phyloP scores from a whole-genome alignment of 2,797 vertebrate genomes.

The Tarsius wallacei region DNA sequence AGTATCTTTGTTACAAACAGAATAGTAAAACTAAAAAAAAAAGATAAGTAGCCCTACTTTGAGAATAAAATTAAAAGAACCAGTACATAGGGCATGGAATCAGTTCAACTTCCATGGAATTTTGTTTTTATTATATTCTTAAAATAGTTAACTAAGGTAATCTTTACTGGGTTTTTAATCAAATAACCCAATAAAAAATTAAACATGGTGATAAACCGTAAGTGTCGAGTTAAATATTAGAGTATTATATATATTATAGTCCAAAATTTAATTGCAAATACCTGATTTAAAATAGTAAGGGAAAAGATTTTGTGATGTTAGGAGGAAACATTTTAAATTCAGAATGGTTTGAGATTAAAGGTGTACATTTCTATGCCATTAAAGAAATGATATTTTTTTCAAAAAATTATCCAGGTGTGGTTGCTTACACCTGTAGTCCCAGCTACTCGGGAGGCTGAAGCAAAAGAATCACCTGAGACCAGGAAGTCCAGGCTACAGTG shows the following conservation, averaged over 20 bases:
- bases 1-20: constrained; percentile 14
- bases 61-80: constrained; percentile 58
- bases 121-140: constrained; percentile 60
- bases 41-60: background rate
- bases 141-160: constrained; percentile 16
- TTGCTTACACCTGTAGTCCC: no score
- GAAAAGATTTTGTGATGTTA: constrained; percentile 27
- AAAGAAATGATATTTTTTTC: constrained; percentile 8
- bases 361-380: background rate
- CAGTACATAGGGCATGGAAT: background rate
- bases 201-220: constrained; percentile 43
- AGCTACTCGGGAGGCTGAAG: no score
- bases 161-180: background rate
- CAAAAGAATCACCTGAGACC: no score
- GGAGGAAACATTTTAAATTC: constrained; percentile 54
- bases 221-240: constrained; percentile 43
- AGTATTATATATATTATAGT: constrained; percentile 35
- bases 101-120: constrained; percentile 40
- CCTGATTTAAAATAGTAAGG: background rate
- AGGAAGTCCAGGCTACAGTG: no score
- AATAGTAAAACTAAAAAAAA: background rate
- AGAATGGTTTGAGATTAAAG: constrained; percentile 47
- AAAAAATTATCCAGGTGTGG: no score
- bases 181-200: constrained; percentile 16
- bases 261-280: constrained; percentile 56